phyloP scores from a whole-genome alignment of 2,797 vertebrate genomes.

The Poeciliopsis paucimaculata region DNA sequence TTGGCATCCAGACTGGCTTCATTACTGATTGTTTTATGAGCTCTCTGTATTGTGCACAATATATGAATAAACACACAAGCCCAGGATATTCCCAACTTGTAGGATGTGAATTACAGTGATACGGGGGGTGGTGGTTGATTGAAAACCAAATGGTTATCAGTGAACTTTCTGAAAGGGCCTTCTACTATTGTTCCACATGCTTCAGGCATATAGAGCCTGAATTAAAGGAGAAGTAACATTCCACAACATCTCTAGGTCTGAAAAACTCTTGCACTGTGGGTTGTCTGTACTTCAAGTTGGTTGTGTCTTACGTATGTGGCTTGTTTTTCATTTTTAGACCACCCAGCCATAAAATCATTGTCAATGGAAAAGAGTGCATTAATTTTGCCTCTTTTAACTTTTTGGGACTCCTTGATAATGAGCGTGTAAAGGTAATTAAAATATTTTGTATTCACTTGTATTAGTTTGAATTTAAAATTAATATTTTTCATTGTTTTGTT shows the following conservation, averaged over 20 bases:
- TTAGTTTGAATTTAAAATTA: neutral
- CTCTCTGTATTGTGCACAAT: too few relatives aligned
- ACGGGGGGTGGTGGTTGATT: neutral
- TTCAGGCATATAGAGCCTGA: neutral
- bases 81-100: neutral
- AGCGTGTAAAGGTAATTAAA: conserved; percentile 91
- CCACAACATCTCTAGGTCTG: neutral
- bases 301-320: neutral
- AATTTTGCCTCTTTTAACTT: conserved; percentile 99
- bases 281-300: neutral
- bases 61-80: neutral
- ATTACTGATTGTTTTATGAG: too few relatives aligned
- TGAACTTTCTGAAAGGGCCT: neutral
- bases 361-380: conserved; percentile 93
- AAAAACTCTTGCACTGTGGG: neutral
- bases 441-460: neutral
- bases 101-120: neutral
- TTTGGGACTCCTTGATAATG: conserved; percentile 91
- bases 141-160: neutral
- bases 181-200: neutral
- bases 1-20: too few relatives aligned
- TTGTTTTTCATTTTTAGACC: conserved; percentile 79
- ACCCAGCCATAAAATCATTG: conserved; percentile 90
- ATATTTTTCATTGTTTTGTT: neutral
- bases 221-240: neutral